These are phyloP conservation scores for Drosophila subquinaria DNA, from an alignment of 2,888 invertebrate genomes.

Conservation along the genomic window DNA sequence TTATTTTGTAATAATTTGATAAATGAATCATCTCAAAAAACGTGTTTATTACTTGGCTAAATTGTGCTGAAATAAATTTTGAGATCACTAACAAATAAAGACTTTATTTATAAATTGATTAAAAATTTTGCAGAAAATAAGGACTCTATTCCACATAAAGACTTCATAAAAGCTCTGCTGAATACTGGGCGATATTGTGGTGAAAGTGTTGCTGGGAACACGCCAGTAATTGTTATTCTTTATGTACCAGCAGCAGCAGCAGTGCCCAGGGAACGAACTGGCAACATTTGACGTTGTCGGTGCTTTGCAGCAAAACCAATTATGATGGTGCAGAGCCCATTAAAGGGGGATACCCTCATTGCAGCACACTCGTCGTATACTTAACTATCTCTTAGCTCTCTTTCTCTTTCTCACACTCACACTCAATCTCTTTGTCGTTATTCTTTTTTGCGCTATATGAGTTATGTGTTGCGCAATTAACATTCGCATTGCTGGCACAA, in stretches of 20 bases:
- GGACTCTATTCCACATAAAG: not conserved
- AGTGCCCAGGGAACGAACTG: conserved; percentile 15
- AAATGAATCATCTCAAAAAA: no score
- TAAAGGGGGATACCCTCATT: conserved; percentile 33
- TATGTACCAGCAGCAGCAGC: conserved; percentile 27
- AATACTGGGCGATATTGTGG: conserved; percentile 6
- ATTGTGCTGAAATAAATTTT: not conserved
- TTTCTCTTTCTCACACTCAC: not conserved
- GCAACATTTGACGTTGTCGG: conserved; percentile 49
- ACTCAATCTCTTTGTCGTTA: not conserved
- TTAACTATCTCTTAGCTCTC: conserved; percentile 24
- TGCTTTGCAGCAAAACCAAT: conserved; percentile 50
- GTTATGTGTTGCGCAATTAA: conserved; percentile 79
- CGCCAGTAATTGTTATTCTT: conserved; percentile 16
- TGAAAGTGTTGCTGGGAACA: conserved; percentile 20
- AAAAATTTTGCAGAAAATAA: not conserved
- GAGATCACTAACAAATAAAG: no score
- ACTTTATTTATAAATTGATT: no score
- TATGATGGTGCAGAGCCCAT: conserved; percentile 62
- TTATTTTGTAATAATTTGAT: no score
- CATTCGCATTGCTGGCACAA: conserved; percentile 77
- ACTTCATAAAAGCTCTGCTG: not conserved
- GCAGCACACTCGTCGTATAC: conserved; percentile 34
- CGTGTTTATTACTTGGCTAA: not conserved
- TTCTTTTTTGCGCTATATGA: conserved; percentile 46